Evolutionary conservation across 1,140 invertebrate species (phyloP).

Genomic region (Lordiphosa clarofinis): DNA sequence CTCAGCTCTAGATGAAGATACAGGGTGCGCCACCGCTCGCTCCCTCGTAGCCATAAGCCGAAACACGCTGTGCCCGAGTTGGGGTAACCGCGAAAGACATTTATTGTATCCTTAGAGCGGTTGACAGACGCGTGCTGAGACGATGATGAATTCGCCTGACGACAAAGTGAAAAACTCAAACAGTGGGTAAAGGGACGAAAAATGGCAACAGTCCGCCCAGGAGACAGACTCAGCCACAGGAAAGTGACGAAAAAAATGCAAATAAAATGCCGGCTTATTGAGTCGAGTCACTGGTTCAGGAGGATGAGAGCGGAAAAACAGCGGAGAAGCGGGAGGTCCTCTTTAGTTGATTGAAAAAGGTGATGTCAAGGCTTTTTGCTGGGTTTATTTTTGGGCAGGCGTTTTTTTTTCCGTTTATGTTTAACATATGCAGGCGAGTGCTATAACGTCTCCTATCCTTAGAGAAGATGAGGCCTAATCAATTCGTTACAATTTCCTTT

Average conservation of each 20-base stretch:
- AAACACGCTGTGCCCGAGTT: constrained; percentile 29
- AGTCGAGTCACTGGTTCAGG: constrained; percentile 25
- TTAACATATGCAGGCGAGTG: too few species aligned
- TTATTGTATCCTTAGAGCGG: constrained; percentile 75
- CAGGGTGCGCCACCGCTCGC: constrained; percentile 32
- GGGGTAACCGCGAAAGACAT: constrained; percentile 66
- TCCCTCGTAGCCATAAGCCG: constrained; percentile 4
- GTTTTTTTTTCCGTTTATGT: constrained; percentile 6
- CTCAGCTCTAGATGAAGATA: constrained; percentile 32
- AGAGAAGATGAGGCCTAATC: too few species aligned
- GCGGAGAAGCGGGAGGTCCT: constrained; percentile 33
- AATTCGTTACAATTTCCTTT: too few species aligned
- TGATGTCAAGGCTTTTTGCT: constrained; percentile 47
- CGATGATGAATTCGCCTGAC: constrained; percentile 69
- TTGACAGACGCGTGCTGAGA: constrained; percentile 74
- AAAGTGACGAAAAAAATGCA: constrained; percentile 72
- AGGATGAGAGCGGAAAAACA: constrained; percentile 1
- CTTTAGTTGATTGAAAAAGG: constrained; percentile 75
- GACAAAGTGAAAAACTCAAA: constrained; percentile 54
- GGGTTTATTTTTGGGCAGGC: constrained; percentile 1
- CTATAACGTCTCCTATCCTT: too few species aligned
- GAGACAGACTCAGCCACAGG: constrained; percentile 31
- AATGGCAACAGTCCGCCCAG: constrained; percentile 42
- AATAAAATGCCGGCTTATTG: constrained; percentile 76
- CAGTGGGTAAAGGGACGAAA: constrained; percentile 12